phyloP scores from a whole-genome alignment of 2,888 invertebrate genomes.

The Polydrusus cervinus region DNA sequence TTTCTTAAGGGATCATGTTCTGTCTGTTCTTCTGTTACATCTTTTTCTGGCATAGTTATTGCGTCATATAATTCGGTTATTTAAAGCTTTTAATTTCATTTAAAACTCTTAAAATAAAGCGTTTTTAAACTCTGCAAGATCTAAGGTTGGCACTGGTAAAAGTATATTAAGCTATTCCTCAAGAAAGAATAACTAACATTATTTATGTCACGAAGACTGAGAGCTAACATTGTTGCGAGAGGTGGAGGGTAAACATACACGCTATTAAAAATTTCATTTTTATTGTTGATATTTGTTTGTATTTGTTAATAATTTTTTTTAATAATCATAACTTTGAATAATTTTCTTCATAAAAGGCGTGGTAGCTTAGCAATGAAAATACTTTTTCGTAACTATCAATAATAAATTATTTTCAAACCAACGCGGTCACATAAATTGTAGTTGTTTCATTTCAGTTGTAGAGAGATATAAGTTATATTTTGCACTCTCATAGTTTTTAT shows the following conservation, averaged over 20 bases:
- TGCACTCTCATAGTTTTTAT: constrained; percentile 28
- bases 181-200: too few relatives aligned
- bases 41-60: constrained; percentile 1
- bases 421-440: constrained; percentile 45
- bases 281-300: too few relatives aligned
- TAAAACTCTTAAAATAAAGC: too few relatives aligned
- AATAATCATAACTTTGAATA: constrained; percentile 14
- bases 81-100: background rate
- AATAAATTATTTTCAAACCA: constrained; percentile 47
- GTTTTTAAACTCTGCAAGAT: too few relatives aligned
- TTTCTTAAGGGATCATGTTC: constrained; percentile 22
- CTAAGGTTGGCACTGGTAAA: too few relatives aligned
- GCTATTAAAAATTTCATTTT: too few relatives aligned
- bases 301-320: too few relatives aligned
- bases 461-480: constrained; percentile 35
- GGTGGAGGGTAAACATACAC: too few relatives aligned
- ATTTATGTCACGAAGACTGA: too few relatives aligned
- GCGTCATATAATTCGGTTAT: background rate
- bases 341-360: constrained; percentile 41
- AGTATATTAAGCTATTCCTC: too few relatives aligned
- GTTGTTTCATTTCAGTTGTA: constrained; percentile 45
- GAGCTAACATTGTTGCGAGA: too few relatives aligned
- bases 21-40: constrained; percentile 27
- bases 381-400: constrained; percentile 37
- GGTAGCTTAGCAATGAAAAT: constrained; percentile 14